Evolutionary conservation across 2,888 invertebrate genomes (phyloP).

Genomic region (Agrotis segetum): DNA sequence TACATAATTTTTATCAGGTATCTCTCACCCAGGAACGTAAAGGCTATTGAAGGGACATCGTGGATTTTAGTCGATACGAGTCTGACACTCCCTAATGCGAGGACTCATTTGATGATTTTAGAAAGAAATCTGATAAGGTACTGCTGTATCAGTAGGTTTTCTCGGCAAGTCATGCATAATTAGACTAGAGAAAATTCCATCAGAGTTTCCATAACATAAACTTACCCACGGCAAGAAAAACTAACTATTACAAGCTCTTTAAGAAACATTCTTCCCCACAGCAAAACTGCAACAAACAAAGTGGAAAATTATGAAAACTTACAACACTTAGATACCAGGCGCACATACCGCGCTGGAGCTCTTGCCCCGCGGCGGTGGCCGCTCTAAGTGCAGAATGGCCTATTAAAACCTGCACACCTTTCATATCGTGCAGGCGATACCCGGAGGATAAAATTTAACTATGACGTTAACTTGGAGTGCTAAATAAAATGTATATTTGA

Average conservation of each 20-base stretch:
- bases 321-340: constrained; percentile 19
- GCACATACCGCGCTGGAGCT: constrained; percentile 15
- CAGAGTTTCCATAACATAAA: no score
- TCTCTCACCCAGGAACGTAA: no score
- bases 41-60: no score
- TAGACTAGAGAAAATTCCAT: no score
- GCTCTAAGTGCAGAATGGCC: constrained; percentile 54
- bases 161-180: no score
- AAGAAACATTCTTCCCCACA: constrained; percentile 12
- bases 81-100: no score
- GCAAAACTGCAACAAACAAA: constrained; percentile 40
- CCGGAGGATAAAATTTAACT: constrained; percentile 65
- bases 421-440: constrained; percentile 56
- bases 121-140: no score
- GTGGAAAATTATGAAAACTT: constrained; percentile 48
- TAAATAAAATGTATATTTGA: constrained; percentile 50
- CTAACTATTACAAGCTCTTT: neutral
- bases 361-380: constrained; percentile 28
- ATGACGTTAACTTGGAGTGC: constrained; percentile 41
- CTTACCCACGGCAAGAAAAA: neutral
- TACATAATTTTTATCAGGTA: no score
- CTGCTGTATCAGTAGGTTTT: no score
- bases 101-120: no score
- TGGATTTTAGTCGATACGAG: no score
- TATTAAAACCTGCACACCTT: constrained; percentile 64